Evolutionary conservation across 2,113 vertebrate species (phyloP).

Genomic region (Kryptolebias marmoratus): DNA sequence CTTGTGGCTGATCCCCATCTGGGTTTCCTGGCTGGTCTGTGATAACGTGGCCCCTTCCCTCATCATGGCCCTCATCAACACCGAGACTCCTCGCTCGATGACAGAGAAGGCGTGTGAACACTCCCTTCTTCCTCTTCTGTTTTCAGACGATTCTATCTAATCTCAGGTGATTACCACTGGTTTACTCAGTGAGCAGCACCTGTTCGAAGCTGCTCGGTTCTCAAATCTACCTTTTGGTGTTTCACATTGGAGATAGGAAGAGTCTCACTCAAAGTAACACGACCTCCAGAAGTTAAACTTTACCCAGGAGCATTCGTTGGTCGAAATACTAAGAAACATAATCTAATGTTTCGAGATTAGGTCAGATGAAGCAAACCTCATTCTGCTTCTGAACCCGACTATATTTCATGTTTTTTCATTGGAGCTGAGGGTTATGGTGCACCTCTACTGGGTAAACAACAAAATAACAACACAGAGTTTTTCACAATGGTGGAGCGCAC

Average conservation of each 20-base stretch:
- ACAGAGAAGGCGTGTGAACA: constrained; percentile 3
- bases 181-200: constrained; percentile 54
- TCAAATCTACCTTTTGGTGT: constrained; percentile 24
- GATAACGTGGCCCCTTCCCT: constrained; percentile 74
- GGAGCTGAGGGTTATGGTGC: too few relatives aligned
- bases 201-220: constrained; percentile 40
- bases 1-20: constrained; percentile 73
- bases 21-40: constrained; percentile 73
- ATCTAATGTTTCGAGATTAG: too few relatives aligned
- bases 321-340: too few relatives aligned
- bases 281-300: constrained; percentile 25
- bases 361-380: too few relatives aligned
- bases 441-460: too few relatives aligned
- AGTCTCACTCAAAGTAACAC: constrained; percentile 15
- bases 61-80: constrained; percentile 44
- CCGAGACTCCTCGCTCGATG: constrained; percentile 33
- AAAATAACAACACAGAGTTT: too few relatives aligned
- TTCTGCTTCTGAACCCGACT: too few relatives aligned
- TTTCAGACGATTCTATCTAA: constrained; percentile 47
- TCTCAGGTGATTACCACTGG: constrained; percentile 54
- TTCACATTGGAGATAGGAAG: neutral
- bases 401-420: too few relatives aligned
- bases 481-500: too few relatives aligned
- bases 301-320: neutral
- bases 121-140: constrained; percentile 11